Base-by-base conservation (phyloP, 1,140 invertebrate species). In the Apolygus lucorum region DNA sequence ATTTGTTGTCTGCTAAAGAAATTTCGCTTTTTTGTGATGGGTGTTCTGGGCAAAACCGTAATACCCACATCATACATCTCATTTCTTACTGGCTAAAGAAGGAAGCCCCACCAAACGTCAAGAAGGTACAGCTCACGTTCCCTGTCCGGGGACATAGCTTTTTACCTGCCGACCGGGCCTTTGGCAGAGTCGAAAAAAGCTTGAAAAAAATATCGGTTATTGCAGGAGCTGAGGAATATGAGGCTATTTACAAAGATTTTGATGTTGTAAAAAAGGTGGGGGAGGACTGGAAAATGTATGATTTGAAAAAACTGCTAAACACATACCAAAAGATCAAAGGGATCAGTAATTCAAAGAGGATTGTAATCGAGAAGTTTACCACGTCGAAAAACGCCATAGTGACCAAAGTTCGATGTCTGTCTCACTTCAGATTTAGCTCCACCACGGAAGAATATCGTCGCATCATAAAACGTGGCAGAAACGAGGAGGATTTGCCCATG, bases 91-190 rank as follows among this genome's bases (percentile, higher is more conserved):
- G 68, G 68, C 52, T 68, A 0, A 62, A 21, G 52, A 68, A 49
- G 22, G 68, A 68, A 62, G 49, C 68, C 2, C 52, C 52, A 27
- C 21, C 21, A 1, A 2, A 2, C 27, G 26, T 63, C 2, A 2
- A 25, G 2, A 2, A 22, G 27, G 24, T 63, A 2, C 1, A 8
- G 2, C 21, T 63, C 17, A 63, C 63, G n/a, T 78, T 73, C 71
- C 76, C 75, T 34, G 74, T 77, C 17, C 34, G 76, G 52, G 77
- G 76, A n/a, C 75, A 77, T 68, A 73, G 72, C 29, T 77, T 74
- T 67, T 42, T 78, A 34, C 74, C 75, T 24, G 74, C 76, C n/a
- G 75, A 77, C 64, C 28, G 73, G 54, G 68, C 73, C n/a, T 76
- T 78, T 72, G 77, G 75, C n/a, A 67, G 74, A 69, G 71, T 74